These are phyloP conservation scores for Hymenochirus boettgeri DNA, from an alignment of 2,113 vertebrate genomes.

Conservation along the genomic window DNA sequence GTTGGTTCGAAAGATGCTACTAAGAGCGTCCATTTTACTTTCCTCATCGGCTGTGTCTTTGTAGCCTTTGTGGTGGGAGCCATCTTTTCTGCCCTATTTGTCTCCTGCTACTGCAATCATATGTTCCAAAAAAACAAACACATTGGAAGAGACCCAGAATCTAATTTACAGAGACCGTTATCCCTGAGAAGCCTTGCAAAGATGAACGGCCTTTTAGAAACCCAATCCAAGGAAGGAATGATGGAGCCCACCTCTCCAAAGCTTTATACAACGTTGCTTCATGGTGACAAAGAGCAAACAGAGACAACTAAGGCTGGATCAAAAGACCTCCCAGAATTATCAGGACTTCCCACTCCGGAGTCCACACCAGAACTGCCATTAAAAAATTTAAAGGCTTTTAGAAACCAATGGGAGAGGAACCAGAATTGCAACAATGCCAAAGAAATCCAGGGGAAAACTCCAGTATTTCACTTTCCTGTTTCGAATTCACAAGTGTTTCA, in stretches of 20 bases:
- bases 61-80: slow-evolving; percentile 82
- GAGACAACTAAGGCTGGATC: slow-evolving; percentile 44
- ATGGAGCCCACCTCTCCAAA: slow-evolving; percentile 60
- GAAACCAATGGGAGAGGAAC: slow-evolving; percentile 84
- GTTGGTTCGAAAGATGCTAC: slow-evolving; percentile 63
- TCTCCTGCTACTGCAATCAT: slow-evolving; percentile 84
- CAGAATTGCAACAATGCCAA: slow-evolving; percentile 81
- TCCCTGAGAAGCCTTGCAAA: slow-evolving; percentile 81
- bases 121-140: slow-evolving; percentile 65
- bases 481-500: slow-evolving; percentile 65
- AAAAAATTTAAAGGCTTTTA: slow-evolving; percentile 77
- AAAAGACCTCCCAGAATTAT: slow-evolving; percentile 74
- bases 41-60: slow-evolving; percentile 74
- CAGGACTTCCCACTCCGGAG: slow-evolving; percentile 81
- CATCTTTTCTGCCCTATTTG: slow-evolving; percentile 78
- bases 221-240: slow-evolving; percentile 69
- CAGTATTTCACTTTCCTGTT: slow-evolving; percentile 54
- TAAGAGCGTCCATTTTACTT: slow-evolving; percentile 74
- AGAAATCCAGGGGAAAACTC: slow-evolving; percentile 63
- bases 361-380: slow-evolving; percentile 82
- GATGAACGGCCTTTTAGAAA: slow-evolving; percentile 76
- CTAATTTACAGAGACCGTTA: slow-evolving; percentile 73
- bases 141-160: slow-evolving; percentile 72
- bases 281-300: slow-evolving; percentile 63
- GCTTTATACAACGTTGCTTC: slow-evolving; percentile 79